Base-by-base conservation (phyloP, 2,113 vertebrate species). In the Emberiza fucata region DNA sequence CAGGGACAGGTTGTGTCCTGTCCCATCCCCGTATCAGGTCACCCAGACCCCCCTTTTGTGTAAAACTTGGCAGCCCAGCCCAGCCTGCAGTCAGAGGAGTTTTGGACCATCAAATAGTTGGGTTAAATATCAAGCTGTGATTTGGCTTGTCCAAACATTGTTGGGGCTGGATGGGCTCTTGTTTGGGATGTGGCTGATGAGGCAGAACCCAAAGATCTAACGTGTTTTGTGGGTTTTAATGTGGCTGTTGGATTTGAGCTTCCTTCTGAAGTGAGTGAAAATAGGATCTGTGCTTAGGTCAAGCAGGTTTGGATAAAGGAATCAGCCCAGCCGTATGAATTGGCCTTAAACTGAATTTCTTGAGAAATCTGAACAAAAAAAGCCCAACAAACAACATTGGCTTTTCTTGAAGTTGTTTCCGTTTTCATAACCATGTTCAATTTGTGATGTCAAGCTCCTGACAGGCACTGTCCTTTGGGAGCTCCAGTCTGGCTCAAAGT, bases 51-150 rank as follows among this genome's bases (percentile, higher is more conserved):
- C 14, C 51, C 37, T 75, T 81, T 81, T 61, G 77, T 89, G 81
- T 45, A 24, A 71, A 95, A 37, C 31, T 51, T 75, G 86, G 88
- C 91, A 92, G 42, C 39, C 51, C 7, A 1, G 50, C 1, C 0
- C 47, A 82, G 76, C 61, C 63, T n/a, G 78, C 78, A 89, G 27
- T 48, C 76, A 66, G 77, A 87, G 64, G 42, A 48, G 50, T 69
- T 88, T 86, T 86, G 86, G 80, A 83, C 86, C 86, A 94, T 95
- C 90, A 79, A 61, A 59, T 53, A 66, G 39, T 83, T 93, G 68
- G 88, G 87, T 95, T 89, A 76, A 89, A 79, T 57, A 80, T 71
- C 68, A 88, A 87, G 60, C 81, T 84, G 66, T 83, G 82, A 65
- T 88, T 80, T 0, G 35, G 35, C 68, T 90, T 94, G 77, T 91